Evolutionary conservation across 1,140 invertebrate species (phyloP).

Genomic region (Alviniconcha marisindica): DNA sequence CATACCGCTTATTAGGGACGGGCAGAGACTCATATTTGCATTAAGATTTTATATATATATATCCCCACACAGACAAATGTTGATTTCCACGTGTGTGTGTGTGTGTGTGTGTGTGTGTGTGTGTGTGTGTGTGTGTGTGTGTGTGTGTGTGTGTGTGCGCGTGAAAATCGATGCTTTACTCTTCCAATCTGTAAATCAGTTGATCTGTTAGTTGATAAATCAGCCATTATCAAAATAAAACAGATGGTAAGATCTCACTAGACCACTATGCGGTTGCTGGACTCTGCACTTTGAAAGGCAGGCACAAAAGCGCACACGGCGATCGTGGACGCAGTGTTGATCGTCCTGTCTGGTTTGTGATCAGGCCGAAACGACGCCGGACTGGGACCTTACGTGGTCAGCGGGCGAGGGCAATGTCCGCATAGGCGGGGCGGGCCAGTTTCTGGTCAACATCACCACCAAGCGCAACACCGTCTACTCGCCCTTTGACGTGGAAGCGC

Average conservation of each 20-base stretch:
- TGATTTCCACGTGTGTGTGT: background rate
- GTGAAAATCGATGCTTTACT: too few species aligned
- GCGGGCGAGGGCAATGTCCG: constrained; percentile 46
- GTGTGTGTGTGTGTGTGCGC: background rate
- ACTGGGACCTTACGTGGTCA: constrained; percentile 46
- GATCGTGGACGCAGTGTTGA: background rate
- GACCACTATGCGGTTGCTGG: too few species aligned
- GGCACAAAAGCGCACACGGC: background rate
- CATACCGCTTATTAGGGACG: too few species aligned
- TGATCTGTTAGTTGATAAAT: too few species aligned
- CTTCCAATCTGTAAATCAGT: too few species aligned
- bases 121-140: background rate
- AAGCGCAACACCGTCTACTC: constrained; percentile 53
- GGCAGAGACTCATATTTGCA: too few species aligned
- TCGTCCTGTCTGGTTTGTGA: background rate
- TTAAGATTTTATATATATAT: too few species aligned
- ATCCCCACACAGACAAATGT: too few species aligned
- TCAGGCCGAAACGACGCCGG: constrained; percentile 53
- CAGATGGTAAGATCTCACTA: too few species aligned
- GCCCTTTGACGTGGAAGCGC: constrained; percentile 63
- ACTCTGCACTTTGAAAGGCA: too few species aligned
- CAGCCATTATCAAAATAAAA: too few species aligned
- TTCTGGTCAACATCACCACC: constrained; percentile 58
- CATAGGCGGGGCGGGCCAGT: constrained; percentile 47
- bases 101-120: background rate